phyloP scores from a whole-genome alignment of 2,797 vertebrate genomes.

The Cuculus canorus region DNA sequence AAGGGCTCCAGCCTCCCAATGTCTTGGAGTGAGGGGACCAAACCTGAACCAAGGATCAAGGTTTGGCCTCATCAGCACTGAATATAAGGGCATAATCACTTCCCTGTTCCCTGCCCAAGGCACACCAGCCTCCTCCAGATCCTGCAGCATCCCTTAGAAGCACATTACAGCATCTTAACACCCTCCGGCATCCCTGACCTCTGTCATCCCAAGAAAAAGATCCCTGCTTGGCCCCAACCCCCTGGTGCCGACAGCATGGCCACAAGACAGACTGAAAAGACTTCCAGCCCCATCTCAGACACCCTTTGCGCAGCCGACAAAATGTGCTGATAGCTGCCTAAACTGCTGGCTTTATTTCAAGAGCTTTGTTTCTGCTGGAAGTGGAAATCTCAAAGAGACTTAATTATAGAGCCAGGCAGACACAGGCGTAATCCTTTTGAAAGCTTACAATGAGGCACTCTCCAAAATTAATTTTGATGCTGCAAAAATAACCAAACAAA shows the following conservation, averaged over 20 bases:
- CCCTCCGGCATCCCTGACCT: neutral
- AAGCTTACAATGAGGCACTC: neutral
- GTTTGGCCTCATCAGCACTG: too few relatives aligned
- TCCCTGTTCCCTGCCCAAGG: neutral
- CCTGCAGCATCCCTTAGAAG: neutral
- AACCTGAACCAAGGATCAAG: too few relatives aligned
- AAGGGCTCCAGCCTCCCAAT: too few relatives aligned
- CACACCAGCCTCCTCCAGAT: neutral
- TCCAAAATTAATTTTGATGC: slow-evolving; percentile 8
- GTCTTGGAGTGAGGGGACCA: too few relatives aligned
- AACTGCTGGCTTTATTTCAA: neutral
- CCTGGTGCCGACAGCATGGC: neutral
- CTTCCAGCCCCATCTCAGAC: neutral
- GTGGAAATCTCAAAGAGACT: slow-evolving; percentile 36
- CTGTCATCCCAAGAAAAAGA: neutral
- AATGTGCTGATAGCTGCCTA: neutral
- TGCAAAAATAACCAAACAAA: slow-evolving; percentile 37
- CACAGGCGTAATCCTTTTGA: slow-evolving; percentile 20
- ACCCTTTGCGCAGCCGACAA: neutral
- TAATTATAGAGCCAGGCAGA: slow-evolving; percentile 44
- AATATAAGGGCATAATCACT: too few relatives aligned
- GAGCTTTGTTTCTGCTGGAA: slow-evolving; percentile 26
- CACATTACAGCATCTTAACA: neutral
- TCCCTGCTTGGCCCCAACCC: neutral
- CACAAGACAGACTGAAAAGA: neutral